phyloP scores from a whole-genome alignment of 64 coral and sea anemone species.

The Montipora capricornis region DNA sequence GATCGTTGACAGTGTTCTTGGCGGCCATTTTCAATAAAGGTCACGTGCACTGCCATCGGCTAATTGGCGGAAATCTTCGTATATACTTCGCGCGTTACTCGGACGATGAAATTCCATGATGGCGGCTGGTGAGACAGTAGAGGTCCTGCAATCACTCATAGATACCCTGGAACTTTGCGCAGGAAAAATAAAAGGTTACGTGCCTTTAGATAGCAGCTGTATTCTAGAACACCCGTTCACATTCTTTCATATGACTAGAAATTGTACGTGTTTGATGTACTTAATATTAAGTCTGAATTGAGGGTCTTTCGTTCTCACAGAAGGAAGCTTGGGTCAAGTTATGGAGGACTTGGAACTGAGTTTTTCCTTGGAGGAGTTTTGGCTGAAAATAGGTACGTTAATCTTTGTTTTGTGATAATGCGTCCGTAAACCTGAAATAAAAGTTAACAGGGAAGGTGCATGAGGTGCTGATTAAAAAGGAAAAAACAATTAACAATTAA shows the following conservation, averaged over 20 bases:
- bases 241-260: no score
- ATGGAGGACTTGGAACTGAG: constrained; percentile 87
- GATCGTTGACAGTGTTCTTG: not conserved
- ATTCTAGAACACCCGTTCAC: no score
- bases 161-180: constrained; percentile 58
- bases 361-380: constrained; percentile 89
- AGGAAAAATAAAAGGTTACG: constrained; percentile 65
- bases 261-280: no score
- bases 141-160: constrained; percentile 53
- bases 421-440: no score
- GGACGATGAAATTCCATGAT: constrained; percentile 21
- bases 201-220: not conserved
- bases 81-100: not conserved
- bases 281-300: no score
- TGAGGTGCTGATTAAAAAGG: not conserved
- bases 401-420: not conserved
- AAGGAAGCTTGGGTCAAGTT: constrained; percentile 84
- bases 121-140: constrained; percentile 34
- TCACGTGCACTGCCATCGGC: constrained; percentile 22
- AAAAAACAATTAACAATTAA: no score
- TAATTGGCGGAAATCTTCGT: constrained; percentile 23
- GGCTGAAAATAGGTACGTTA: constrained; percentile 84
- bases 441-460: no score
- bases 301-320: constrained; percentile 1
- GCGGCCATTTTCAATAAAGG: constrained; percentile 13